A percentile compares a stretch with the other conserved stretches of the same genome.
Evolutionary conservation across 2,797 vertebrate genomes (phyloP).

Genomic region (Merluccius polli): DNA sequence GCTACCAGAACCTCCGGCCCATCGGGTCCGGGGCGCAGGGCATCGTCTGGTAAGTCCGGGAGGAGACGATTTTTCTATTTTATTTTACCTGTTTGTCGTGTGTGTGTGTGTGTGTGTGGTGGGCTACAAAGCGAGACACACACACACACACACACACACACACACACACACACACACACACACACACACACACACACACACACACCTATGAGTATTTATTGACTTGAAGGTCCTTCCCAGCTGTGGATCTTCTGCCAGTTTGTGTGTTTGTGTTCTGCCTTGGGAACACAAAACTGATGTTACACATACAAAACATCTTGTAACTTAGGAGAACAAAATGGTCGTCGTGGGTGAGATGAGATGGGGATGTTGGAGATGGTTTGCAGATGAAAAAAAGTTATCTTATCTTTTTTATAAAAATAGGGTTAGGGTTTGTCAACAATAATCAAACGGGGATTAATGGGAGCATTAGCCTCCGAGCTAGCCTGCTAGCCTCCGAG

Average conservation of each 20-base stretch:
- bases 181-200: too few species aligned
- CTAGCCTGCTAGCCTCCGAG: background rate
- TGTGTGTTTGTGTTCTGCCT: background rate
- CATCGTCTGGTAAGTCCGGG: constrained; percentile 89
- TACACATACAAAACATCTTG: background rate
- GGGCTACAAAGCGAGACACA: too few species aligned
- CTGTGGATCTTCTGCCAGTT: background rate
- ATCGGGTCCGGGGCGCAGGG: constrained; percentile 98
- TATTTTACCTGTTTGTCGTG: too few species aligned
- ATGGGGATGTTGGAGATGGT: background rate
- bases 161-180: too few species aligned
- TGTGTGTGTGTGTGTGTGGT: too few species aligned
- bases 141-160: too few species aligned
- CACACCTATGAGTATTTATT: too few species aligned
- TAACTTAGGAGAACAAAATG: too few species aligned
- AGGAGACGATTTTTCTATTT: background rate
- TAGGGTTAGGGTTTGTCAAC: background rate
- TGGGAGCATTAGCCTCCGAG: background rate
- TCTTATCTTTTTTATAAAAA: background rate
- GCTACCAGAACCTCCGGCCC: constrained; percentile 95
- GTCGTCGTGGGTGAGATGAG: background rate
- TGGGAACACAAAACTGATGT: background rate
- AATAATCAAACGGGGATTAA: background rate
- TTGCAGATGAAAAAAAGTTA: background rate
- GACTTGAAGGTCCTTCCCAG: too few species aligned